Percentiles rank a stretch among this genome's conserved stretches.
phyloP scores from a whole-genome alignment of 2,888 invertebrate species.

The Diaperis boleti region DNA sequence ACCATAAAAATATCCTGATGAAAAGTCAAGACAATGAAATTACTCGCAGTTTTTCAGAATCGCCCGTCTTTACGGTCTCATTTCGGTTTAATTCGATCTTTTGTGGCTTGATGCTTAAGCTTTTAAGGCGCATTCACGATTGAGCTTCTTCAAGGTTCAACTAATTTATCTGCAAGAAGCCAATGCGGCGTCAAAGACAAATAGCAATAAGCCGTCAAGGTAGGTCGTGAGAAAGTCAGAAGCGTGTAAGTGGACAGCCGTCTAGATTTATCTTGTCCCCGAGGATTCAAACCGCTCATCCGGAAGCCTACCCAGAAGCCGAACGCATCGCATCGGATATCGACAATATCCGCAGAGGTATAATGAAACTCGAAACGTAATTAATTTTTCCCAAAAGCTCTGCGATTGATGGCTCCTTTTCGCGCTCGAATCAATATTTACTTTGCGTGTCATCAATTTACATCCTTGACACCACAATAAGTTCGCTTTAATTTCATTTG shows the following conservation, averaged over 20 bases:
- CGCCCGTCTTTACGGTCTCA: slow-evolving; percentile 24
- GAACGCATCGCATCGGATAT: slow-evolving; percentile 43
- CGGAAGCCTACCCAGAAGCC: slow-evolving; percentile 42
- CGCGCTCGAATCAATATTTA: too few species aligned
- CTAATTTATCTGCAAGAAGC: slow-evolving; percentile 37
- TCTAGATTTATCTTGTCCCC: slow-evolving; percentile 46
- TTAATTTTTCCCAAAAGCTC: slow-evolving; percentile 28
- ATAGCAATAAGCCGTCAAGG: slow-evolving; percentile 49
- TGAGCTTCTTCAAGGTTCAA: slow-evolving; percentile 24
- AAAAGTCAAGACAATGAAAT: slow-evolving; percentile 27
- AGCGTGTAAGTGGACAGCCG: slow-evolving; percentile 47
- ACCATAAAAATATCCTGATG: slow-evolving; percentile 22
- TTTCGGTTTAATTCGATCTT: slow-evolving; percentile 32
- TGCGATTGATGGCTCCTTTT: too few species aligned
- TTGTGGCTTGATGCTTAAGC: slow-evolving; percentile 23
- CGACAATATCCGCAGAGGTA: slow-evolving; percentile 22
- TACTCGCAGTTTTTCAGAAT: slow-evolving; percentile 24
- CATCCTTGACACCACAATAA: too few species aligned
- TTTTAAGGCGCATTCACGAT: slow-evolving; percentile 24
- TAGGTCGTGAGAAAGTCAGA: slow-evolving; percentile 46
- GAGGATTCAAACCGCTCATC: slow-evolving; percentile 37
- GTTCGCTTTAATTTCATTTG: too few species aligned
- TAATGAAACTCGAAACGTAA: slow-evolving; percentile 25
- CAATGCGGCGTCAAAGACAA: slow-evolving; percentile 44
- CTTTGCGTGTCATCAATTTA: too few species aligned